phyloP scores from a whole-genome alignment of 2,113 vertebrate genomes.

The Pachycephala philippinensis region DNA sequence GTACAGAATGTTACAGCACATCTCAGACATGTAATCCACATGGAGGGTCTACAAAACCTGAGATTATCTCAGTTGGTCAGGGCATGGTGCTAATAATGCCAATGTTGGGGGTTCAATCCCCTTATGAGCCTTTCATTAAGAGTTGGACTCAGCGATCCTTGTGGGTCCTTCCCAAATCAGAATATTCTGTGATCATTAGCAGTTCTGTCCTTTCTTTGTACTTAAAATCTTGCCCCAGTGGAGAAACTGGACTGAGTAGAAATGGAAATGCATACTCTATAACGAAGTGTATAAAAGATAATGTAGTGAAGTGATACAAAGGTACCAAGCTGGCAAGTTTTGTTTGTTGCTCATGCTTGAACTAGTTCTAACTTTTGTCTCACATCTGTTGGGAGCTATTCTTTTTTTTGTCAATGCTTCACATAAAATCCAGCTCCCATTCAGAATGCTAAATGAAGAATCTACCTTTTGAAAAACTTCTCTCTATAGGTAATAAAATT shows the following conservation, averaged over 20 bases:
- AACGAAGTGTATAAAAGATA: neutral
- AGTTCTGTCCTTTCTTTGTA: neutral
- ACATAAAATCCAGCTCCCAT: neutral
- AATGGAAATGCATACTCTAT: neutral
- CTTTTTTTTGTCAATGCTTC: neutral
- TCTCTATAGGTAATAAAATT: neutral
- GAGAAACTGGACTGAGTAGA: neutral
- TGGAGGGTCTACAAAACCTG: neutral
- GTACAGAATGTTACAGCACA: neutral
- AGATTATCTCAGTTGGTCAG: neutral
- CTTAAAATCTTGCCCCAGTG: neutral
- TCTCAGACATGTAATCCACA: neutral
- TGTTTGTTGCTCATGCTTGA: neutral
- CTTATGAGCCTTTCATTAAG: accelerated
- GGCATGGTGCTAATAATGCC: neutral
- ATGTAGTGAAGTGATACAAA: neutral
- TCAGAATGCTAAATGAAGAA: neutral
- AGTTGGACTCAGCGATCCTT: neutral
- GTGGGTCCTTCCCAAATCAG: neutral
- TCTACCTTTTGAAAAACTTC: neutral
- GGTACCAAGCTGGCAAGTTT: neutral
- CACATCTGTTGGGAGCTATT: neutral
- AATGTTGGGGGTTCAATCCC: neutral
- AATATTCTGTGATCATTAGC: neutral
- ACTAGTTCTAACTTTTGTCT: neutral